A percentile compares a stretch with the other conserved stretches of the same genome.
Evolutionary conservation across 2,888 invertebrate species (phyloP).

Genomic region (Acleris laterana): DNA sequence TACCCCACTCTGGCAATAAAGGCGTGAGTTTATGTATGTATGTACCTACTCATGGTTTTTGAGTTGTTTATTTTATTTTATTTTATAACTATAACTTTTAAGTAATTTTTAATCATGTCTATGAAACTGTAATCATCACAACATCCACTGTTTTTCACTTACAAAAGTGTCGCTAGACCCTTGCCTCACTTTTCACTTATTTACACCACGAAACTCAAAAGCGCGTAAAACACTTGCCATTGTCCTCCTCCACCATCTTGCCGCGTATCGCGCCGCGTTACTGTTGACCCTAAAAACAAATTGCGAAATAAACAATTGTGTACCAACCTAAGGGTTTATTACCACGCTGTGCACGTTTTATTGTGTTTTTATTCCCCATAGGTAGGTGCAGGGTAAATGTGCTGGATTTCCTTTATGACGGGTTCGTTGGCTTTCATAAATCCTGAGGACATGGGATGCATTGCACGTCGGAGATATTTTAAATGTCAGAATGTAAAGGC

Average conservation of each 20-base stretch:
- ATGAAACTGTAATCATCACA: no score
- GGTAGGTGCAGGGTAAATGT: slow-evolving; percentile 42
- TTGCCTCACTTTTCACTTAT: no score
- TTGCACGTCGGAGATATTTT: slow-evolving; percentile 5
- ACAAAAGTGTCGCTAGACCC: no score
- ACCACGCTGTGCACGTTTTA: slow-evolving; percentile 43
- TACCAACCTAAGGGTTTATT: slow-evolving; percentile 26
- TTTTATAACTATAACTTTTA: no score
- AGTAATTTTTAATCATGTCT: no score
- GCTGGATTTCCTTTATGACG: slow-evolving; percentile 42
- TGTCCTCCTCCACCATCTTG: slow-evolving; percentile 14
- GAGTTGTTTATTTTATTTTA: no score
- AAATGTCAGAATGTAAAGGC: slow-evolving; percentile 3
- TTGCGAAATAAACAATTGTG: slow-evolving; percentile 35
- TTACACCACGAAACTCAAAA: slow-evolving; percentile 1
- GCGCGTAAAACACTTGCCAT: slow-evolving; percentile 12
- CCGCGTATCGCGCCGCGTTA: slow-evolving; percentile 13
- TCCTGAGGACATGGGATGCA: slow-evolving; percentile 20
- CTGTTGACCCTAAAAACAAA: slow-evolving; percentile 31
- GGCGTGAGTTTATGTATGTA: no score
- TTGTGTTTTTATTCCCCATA: slow-evolving; percentile 32
- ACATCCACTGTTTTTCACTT: no score
- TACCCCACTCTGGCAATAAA: no score
- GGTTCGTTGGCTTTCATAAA: slow-evolving; percentile 33
- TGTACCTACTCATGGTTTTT: no score